Evolutionary conservation across 2,888 invertebrate species (phyloP).

Genomic region (Imbricaverruca yamaguchii): DNA sequence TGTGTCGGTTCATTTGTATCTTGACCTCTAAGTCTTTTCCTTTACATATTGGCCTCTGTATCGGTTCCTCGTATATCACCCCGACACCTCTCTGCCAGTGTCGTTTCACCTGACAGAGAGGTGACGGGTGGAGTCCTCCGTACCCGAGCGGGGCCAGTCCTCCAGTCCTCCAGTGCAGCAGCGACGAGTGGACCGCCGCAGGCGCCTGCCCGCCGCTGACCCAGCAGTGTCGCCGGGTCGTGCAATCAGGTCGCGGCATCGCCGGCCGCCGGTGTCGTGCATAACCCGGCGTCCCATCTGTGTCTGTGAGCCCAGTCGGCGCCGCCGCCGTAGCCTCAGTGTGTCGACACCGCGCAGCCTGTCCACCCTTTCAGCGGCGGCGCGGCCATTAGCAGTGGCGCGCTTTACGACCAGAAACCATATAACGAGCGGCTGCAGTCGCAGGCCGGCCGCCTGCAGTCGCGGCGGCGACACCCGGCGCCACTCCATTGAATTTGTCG

Average conservation of each 20-base stretch:
- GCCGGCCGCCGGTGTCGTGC: not conserved
- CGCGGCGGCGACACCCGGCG: conserved; percentile 3
- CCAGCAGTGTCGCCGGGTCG: not conserved
- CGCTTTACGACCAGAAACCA: not conserved
- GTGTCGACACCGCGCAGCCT: not conserved
- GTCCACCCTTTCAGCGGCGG: not conserved
- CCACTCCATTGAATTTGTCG: not conserved
- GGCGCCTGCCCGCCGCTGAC: too few relatives aligned
- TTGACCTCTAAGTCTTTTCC: too few relatives aligned
- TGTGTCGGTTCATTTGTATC: too few relatives aligned
- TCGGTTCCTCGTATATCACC: too few relatives aligned
- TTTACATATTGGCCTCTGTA: too few relatives aligned
- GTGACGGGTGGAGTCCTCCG: too few relatives aligned
- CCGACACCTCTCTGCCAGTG: too few relatives aligned
- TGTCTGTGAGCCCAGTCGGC: not conserved
- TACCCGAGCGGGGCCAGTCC: too few relatives aligned
- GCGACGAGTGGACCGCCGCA: not conserved
- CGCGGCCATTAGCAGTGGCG: not conserved
- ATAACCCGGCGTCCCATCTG: not conserved
- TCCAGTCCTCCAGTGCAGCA: too few relatives aligned
- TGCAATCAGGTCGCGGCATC: not conserved
- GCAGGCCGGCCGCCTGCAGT: not conserved
- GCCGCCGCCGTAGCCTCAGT: not conserved
- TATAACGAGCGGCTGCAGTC: conserved; percentile 7
- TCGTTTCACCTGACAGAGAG: too few relatives aligned